These are phyloP conservation scores for Temnopleurus reevesii DNA, from an alignment of 53 echinoderm and acorn worm genomes.

Conservation along the genomic window DNA sequence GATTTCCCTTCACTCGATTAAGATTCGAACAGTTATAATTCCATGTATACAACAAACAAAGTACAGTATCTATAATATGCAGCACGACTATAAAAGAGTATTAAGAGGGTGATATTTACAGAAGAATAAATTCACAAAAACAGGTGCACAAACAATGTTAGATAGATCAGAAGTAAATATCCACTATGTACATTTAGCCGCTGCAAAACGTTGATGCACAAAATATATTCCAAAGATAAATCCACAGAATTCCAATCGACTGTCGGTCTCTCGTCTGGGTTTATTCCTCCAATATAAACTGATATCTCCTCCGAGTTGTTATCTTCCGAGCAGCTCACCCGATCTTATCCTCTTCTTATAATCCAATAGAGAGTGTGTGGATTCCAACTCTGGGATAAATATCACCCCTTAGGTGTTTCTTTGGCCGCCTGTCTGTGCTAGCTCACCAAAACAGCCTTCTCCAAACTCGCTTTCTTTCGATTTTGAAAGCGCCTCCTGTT, in stretches of 20 bases:
- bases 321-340: not conserved
- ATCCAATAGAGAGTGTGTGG: not conserved
- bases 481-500: not conserved
- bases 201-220: not conserved
- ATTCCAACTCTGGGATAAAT: not conserved
- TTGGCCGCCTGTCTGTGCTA: not conserved
- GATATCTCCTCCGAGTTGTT: not conserved
- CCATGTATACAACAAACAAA: no score
- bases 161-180: no score
- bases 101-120: no score
- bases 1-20: no score
- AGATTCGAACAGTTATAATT: no score
- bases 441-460: not conserved
- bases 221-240: constrained; percentile 23
- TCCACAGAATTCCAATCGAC: not conserved
- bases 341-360: not conserved
- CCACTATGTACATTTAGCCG: not conserved
- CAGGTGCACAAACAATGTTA: no score
- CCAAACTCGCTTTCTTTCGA: not conserved
- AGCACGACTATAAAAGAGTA: no score
- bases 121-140: no score
- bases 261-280: not conserved
- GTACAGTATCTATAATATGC: no score
- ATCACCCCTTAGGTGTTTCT: not conserved
- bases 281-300: no score